Evolutionary conservation across 2,797 vertebrate genomes (phyloP).

Genomic region (Leuciscus waleckii): DNA sequence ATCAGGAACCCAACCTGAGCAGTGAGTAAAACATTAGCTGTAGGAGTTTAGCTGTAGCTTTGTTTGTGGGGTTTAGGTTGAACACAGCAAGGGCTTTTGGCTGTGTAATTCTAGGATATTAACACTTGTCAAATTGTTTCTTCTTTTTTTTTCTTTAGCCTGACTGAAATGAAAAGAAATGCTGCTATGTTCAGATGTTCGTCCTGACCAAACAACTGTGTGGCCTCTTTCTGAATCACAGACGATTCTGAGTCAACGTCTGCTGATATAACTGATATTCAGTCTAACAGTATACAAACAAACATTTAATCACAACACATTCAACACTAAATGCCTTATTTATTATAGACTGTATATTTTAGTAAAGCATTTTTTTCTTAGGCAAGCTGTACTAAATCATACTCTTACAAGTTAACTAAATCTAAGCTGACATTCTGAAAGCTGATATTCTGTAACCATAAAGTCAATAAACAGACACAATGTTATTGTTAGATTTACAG

Average conservation of each 20-base stretch:
- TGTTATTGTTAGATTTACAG: neutral
- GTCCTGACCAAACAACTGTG: slow-evolving; percentile 18
- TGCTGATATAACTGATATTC: slow-evolving; percentile 42
- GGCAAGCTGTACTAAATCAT: neutral
- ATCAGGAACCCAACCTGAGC: slow-evolving; percentile 5
- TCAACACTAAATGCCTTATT: slow-evolving; percentile 16
- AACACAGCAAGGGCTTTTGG: neutral
- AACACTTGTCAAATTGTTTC: neutral
- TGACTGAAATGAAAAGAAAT: slow-evolving; percentile 29
- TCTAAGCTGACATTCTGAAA: neutral
- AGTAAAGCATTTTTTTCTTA: neutral
- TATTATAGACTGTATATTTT: slow-evolving; percentile 33
- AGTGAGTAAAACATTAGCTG: neutral
- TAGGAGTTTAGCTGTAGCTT: neutral
- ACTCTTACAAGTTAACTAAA: neutral
- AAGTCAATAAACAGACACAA: neutral
- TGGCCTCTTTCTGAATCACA: slow-evolving; percentile 8
- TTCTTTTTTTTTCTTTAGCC: slow-evolving; percentile 3
- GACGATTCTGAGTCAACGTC: neutral
- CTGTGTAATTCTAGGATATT: neutral
- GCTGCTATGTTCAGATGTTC: slow-evolving; percentile 51
- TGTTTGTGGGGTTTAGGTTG: neutral
- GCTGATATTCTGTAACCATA: neutral
- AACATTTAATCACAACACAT: slow-evolving; percentile 26
- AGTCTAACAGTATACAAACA: slow-evolving; percentile 14